phyloP scores from a whole-genome alignment of 2,888 invertebrate species.

The Lithophane ornitopus region DNA sequence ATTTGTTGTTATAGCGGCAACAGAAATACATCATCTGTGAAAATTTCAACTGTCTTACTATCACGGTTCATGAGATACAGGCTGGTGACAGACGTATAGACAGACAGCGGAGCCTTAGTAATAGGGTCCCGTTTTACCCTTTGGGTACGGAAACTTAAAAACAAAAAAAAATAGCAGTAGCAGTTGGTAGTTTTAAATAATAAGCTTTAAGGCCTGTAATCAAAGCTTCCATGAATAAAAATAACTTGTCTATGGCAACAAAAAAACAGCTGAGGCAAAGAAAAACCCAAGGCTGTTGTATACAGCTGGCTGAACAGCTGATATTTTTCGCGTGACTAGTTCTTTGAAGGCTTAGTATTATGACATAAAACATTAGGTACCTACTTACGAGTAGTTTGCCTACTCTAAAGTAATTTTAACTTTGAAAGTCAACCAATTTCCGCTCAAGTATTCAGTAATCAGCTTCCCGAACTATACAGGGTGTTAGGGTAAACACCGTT shows the following conservation, averaged over 20 bases:
- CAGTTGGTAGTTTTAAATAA: too few species aligned
- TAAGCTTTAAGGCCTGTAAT: background rate
- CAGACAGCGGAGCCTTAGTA: too few species aligned
- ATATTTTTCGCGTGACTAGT: slow-evolving; percentile 16
- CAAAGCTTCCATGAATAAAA: background rate
- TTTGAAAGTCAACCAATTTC: background rate
- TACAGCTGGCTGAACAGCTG: slow-evolving; percentile 32
- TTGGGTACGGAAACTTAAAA: too few species aligned
- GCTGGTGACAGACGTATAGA: too few species aligned
- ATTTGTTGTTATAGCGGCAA: too few species aligned
- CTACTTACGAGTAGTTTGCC: background rate
- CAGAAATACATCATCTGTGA: too few species aligned
- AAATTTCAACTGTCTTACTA: too few species aligned
- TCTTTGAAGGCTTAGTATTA: background rate
- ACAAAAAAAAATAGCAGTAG: too few species aligned
- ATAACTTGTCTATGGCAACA: background rate
- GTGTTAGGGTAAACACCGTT: too few species aligned
- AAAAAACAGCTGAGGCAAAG: slow-evolving; percentile 15
- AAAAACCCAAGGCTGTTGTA: slow-evolving; percentile 19
- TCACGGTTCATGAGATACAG: too few species aligned
- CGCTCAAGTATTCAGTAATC: background rate
- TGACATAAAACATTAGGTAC: background rate
- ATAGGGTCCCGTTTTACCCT: too few species aligned
- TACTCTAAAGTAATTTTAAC: background rate
- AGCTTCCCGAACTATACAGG: background rate